Conservation (phyloP, 2,888 invertebrate genomes). For the Pegoplata infirma region DNA sequence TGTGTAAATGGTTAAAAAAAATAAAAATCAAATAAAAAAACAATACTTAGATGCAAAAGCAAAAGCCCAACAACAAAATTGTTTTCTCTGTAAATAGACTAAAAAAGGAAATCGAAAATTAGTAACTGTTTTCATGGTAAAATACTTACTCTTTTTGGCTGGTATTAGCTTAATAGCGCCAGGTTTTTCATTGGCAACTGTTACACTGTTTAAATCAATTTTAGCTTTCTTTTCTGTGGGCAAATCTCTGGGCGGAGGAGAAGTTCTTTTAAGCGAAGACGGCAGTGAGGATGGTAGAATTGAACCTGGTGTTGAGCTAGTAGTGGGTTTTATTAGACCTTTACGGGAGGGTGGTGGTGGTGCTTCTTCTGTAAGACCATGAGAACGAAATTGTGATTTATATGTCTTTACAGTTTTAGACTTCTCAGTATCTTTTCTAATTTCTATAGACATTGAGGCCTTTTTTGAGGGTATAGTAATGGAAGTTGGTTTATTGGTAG, state of each 20-base stretch:
- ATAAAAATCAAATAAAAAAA: constrained; percentile 29
- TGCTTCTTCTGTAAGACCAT: constrained; percentile 91
- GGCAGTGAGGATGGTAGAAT: constrained; percentile 67
- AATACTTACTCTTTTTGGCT: constrained; percentile 93
- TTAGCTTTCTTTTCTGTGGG: constrained; percentile 90
- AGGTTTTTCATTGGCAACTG: constrained; percentile 82
- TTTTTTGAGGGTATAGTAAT: constrained; percentile 79
- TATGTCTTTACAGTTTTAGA: constrained; percentile 95
- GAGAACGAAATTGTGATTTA: constrained; percentile 93
- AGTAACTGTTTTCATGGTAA: constrained; percentile 64
- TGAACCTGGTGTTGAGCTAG: constrained; percentile 73
- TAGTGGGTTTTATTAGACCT: constrained; percentile 81
- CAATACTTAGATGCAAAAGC: constrained; percentile 59
- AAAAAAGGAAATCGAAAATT: constrained; percentile 64
- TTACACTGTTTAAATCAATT: constrained; percentile 79
- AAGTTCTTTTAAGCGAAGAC: constrained; percentile 68
- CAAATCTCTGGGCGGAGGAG: constrained; percentile 65
- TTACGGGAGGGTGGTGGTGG: constrained; percentile 90
- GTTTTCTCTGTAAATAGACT: constrained; percentile 62
- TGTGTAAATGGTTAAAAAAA: constrained; percentile 31
- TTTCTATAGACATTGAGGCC: constrained; percentile 89
- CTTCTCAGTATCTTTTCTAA: constrained; percentile 85
- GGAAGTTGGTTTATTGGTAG: constrained; percentile 71
- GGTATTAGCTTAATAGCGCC: constrained; percentile 92
- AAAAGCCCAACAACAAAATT: constrained; percentile 63